Conservation (phyloP, 2,797 vertebrate genomes). For the Thamnophis elegans region DNA sequence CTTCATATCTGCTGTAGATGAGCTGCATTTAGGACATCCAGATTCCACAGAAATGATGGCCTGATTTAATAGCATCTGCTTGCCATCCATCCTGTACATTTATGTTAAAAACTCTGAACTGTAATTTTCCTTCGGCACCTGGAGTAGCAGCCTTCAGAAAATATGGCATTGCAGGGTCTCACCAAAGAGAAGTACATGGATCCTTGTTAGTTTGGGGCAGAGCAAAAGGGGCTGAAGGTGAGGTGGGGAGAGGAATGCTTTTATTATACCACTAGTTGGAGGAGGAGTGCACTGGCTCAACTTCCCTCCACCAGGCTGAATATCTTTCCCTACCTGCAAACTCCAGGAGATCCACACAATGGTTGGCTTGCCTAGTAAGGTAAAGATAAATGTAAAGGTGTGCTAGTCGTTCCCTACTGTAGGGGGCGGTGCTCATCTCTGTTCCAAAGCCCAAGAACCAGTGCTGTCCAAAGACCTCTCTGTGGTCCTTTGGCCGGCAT, state of each 20-base stretch:
- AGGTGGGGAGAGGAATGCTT: neutral
- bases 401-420: too few species aligned
- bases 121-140: neutral
- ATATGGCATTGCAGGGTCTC: neutral
- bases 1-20: neutral
- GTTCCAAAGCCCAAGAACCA: too few species aligned
- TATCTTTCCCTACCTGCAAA: neutral
- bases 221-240: neutral
- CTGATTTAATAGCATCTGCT: neutral
- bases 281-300: neutral
- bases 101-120: neutral
- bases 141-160: conserved; percentile 1
- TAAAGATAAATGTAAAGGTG: too few species aligned
- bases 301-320: neutral
- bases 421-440: too few species aligned
- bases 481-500: too few species aligned
- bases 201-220: neutral
- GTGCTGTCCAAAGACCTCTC: too few species aligned
- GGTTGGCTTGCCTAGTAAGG: neutral
- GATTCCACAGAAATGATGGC: neutral
- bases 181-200: neutral
- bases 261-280: neutral
- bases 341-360: neutral
- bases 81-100: neutral
- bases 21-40: neutral